A percentile compares a stretch with the other conserved stretches of the same genome.
Conservation (phyloP, 2,113 vertebrate species). For the Atlantisia rogersi region DNA sequence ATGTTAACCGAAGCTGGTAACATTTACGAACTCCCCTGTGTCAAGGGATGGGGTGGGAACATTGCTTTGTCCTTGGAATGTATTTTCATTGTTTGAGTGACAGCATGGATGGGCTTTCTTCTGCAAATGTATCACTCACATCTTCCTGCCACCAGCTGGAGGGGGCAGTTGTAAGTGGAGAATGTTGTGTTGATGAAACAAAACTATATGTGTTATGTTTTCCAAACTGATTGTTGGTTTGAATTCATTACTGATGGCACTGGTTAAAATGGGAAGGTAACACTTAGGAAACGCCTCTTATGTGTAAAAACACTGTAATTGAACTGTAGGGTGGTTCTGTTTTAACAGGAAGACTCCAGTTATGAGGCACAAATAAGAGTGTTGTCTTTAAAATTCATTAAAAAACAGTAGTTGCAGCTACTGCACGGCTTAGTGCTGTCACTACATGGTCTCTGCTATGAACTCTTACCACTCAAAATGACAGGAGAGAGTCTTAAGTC, state of each 20-base stretch:
- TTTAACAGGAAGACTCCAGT: background rate
- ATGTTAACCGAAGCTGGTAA: conserved; percentile 41
- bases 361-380: background rate
- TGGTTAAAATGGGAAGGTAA: background rate
- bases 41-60: background rate
- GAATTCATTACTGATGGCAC: background rate
- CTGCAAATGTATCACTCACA: background rate
- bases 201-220: background rate
- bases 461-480: background rate
- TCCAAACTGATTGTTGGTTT: background rate
- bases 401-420: background rate
- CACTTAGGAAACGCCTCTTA: background rate
- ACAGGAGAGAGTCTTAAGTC: background rate
- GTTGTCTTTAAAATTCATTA: background rate
- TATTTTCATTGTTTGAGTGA: background rate
- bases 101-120: background rate
- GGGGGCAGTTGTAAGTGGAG: background rate
- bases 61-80: background rate
- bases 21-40: conserved; percentile 12
- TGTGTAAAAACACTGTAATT: background rate
- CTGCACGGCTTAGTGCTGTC: background rate
- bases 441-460: background rate
- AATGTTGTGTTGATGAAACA: background rate
- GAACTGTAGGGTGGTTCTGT: background rate
- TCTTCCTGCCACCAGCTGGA: background rate